Percentiles rank a stretch among this genome's conserved stretches.
phyloP scores from a whole-genome alignment of 2,888 invertebrate species.

The Ariolimax columbianus region DNA sequence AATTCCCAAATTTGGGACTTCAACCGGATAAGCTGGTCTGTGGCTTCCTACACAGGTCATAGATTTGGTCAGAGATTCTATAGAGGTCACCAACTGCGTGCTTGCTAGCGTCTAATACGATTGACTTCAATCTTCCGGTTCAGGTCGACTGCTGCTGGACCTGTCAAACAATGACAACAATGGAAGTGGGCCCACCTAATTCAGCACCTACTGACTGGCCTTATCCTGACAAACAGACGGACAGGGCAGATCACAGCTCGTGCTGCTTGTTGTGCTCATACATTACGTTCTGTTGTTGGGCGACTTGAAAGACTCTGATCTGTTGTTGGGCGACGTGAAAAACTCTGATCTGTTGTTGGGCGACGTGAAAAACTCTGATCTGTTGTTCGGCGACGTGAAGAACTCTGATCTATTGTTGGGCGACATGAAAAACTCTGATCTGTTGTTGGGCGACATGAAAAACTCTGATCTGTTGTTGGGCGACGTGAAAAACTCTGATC shows the following conservation, averaged over 20 bases:
- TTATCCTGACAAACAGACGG: not conserved
- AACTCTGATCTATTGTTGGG: no score
- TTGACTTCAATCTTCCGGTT: constrained; percentile 15
- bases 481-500: no score
- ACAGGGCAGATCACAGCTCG: not conserved
- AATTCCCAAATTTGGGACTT: constrained; percentile 19
- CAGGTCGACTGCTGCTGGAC: not conserved
- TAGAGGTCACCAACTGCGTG: not conserved
- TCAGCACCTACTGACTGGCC: not conserved
- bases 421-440: no score
- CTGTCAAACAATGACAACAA: not conserved
- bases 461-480: no score
- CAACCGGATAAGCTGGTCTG: constrained; percentile 22
- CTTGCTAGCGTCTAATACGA: constrained; percentile 13
- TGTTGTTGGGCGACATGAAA: no score
- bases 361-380: no score
- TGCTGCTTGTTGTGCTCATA: not conserved
- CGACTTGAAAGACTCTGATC: no score
- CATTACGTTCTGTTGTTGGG: no score
- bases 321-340: no score
- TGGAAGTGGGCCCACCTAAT: not conserved
- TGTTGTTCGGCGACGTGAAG: no score
- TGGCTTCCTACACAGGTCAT: constrained; percentile 6
- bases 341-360: no score
- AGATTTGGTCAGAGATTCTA: not conserved